Conservation (phyloP, 2,888 invertebrate genomes). For the Argyresthia albistria region DNA sequence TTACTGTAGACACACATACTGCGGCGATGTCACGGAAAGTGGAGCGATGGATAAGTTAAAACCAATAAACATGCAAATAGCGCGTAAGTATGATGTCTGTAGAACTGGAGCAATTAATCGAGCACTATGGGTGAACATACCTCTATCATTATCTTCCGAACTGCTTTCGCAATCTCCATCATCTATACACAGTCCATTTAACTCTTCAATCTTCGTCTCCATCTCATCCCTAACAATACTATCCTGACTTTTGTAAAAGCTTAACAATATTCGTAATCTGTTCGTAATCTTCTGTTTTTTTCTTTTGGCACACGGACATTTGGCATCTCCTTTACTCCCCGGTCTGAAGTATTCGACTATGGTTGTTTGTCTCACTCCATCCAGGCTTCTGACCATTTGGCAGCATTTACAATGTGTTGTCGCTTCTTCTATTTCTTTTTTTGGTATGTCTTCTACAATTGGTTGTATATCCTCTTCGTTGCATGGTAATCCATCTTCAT, state of each 20-base stretch:
- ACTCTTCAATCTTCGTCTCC: background rate
- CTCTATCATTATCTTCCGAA: background rate
- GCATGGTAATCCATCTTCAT: slow-evolving; percentile 17
- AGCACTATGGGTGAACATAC: background rate
- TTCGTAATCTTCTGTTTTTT: slow-evolving; percentile 35
- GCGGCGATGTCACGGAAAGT: too few relatives aligned
- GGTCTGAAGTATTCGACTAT: slow-evolving; percentile 45
- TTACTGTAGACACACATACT: too few relatives aligned
- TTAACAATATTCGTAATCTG: slow-evolving; percentile 35
- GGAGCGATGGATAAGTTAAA: too few relatives aligned
- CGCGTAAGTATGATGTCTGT: too few relatives aligned
- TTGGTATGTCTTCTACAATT: slow-evolving; percentile 5
- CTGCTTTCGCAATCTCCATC: background rate
- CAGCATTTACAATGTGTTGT: slow-evolving; percentile 46
- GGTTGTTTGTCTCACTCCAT: slow-evolving; percentile 27
- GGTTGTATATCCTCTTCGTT: background rate
- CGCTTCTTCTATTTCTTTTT: background rate
- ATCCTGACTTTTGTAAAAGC: slow-evolving; percentile 7
- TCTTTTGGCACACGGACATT: slow-evolving; percentile 34
- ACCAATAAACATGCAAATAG: too few relatives aligned
- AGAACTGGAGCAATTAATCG: too few relatives aligned
- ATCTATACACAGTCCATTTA: background rate
- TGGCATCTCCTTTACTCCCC: slow-evolving; percentile 10
- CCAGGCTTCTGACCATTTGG: slow-evolving; percentile 29
- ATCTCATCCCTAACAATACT: background rate